These are phyloP conservation scores for Telmatherina bonti DNA, from an alignment of 2,797 vertebrate species.

Conservation along the genomic window DNA sequence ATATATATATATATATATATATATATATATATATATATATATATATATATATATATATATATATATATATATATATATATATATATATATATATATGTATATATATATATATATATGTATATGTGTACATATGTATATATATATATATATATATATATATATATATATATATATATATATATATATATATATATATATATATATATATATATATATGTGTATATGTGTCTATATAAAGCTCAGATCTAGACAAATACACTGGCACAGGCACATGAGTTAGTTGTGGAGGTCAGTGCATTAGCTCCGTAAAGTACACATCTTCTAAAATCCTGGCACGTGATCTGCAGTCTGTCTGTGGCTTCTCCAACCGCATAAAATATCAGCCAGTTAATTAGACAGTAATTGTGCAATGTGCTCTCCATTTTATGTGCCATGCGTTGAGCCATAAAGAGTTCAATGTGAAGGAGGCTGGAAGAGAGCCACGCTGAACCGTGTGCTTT, in stretches of 20 bases:
- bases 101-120: constrained; percentile 49
- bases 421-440: constrained; percentile 74
- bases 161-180: constrained; percentile 41
- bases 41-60: constrained; percentile 51
- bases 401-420: constrained; percentile 78
- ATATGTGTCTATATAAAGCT: constrained; percentile 44
- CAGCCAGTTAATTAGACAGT: constrained; percentile 77
- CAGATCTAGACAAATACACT: constrained; percentile 39
- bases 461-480: constrained; percentile 46
- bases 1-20: constrained; percentile 53
- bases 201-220: constrained; percentile 56
- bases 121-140: no score
- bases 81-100: constrained; percentile 56
- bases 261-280: constrained; percentile 32
- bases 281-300: constrained; percentile 70
- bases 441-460: constrained; percentile 74
- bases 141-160: constrained; percentile 55
- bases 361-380: constrained; percentile 79
- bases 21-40: constrained; percentile 44
- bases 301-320: constrained; percentile 67
- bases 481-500: constrained; percentile 35
- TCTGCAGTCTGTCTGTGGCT: constrained; percentile 73
- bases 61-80: constrained; percentile 44
- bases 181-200: constrained; percentile 51
- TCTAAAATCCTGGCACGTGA: constrained; percentile 70